These are phyloP conservation scores for Peromyscus nudipes DNA, from an alignment of 2,797 vertebrate genomes.

Conservation along the genomic window DNA sequence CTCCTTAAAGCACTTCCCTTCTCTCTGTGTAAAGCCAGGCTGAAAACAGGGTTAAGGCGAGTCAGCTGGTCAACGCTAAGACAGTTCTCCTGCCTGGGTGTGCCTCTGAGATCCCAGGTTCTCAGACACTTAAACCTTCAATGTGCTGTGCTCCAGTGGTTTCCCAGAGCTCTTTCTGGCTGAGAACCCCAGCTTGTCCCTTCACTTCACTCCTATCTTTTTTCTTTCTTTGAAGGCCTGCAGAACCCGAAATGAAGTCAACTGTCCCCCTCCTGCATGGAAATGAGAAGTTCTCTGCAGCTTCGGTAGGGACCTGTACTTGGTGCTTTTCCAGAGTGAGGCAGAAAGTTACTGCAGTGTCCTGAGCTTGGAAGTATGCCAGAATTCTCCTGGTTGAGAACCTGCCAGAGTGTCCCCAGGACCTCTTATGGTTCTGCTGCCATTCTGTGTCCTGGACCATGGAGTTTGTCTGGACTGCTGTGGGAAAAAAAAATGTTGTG, in stretches of 20 bases:
- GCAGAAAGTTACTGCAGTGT: slow-evolving; percentile 33
- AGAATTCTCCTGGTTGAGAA: background rate
- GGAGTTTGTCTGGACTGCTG: background rate
- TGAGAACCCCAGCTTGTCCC: background rate
- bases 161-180: background rate
- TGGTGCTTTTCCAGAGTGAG: background rate
- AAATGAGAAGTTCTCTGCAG: background rate
- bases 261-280: background rate
- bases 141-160: background rate
- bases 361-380: slow-evolving; percentile 15
- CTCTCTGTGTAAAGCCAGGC: background rate
- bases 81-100: background rate
- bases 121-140: background rate
- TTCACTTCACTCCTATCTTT: background rate
- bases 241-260: background rate
- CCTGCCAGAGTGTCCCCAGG: slow-evolving; percentile 34
- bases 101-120: background rate
- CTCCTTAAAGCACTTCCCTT: background rate
- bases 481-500: background rate
- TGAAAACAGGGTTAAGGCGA: background rate
- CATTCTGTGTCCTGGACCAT: background rate
- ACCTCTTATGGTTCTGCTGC: background rate
- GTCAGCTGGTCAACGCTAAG: background rate
- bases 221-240: background rate
- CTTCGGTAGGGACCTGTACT: background rate